A percentile compares a stretch with the other conserved stretches of the same genome.
phyloP scores from a whole-genome alignment of 1,140 invertebrate species.

The Triops cancriformis region DNA sequence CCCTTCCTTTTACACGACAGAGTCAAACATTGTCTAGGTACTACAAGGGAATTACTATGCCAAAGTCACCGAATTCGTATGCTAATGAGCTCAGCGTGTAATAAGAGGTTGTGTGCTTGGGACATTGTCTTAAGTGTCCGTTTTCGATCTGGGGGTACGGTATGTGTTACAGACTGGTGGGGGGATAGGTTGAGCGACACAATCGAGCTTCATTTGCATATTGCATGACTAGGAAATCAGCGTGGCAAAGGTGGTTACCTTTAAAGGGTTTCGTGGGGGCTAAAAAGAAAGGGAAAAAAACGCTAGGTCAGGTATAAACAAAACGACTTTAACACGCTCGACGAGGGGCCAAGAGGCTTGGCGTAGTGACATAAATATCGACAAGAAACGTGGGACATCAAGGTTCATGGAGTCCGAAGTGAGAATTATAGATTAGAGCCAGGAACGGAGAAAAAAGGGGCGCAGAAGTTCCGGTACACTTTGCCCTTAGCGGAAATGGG shows the following conservation, averaged over 20 bases:
- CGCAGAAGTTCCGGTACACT: too few relatives aligned
- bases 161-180: background rate
- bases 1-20: too few relatives aligned
- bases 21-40: background rate
- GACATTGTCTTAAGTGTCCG: slow-evolving; percentile 5
- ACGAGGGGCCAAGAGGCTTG: background rate
- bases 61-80: background rate
- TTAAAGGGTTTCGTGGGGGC: background rate
- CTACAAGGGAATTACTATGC: background rate
- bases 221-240: slow-evolving; percentile 13
- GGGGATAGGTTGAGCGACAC: background rate
- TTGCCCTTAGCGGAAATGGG: too few relatives aligned
- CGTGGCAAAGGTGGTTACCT: background rate
- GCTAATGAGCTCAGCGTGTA: background rate
- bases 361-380: background rate
- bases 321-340: too few relatives aligned
- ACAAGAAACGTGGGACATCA: background rate
- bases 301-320: too few relatives aligned
- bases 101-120: background rate
- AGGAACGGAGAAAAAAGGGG: too few relatives aligned
- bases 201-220: background rate
- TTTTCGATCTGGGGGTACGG: background rate
- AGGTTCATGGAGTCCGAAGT: background rate
- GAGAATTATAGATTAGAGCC: background rate
- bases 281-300: background rate